Conservation (phyloP, 2,797 vertebrate genomes). For the Todus mexicanus region DNA sequence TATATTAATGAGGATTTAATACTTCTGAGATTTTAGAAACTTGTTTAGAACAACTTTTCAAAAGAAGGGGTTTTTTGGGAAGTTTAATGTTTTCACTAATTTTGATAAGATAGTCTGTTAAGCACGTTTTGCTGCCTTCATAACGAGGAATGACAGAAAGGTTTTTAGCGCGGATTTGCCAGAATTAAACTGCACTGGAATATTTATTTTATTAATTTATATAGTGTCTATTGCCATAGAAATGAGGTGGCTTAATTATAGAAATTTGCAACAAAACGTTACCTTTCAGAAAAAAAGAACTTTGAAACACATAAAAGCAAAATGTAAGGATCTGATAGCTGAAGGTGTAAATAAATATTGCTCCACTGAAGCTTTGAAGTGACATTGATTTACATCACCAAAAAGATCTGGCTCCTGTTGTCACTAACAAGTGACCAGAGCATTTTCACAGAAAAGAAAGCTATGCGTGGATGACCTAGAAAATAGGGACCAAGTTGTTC, state of each 20-base stretch:
- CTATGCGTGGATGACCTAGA: neutral
- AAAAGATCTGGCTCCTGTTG: slow-evolving; percentile 39
- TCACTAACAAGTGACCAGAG: slow-evolving; percentile 45
- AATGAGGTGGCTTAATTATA: neutral
- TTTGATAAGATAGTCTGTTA: slow-evolving; percentile 65
- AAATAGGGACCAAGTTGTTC: neutral
- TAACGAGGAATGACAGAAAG: slow-evolving; percentile 40
- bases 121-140: slow-evolving; percentile 57
- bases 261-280: slow-evolving; percentile 31
- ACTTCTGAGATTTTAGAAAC: slow-evolving; percentile 72
- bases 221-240: neutral
- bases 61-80: slow-evolving; percentile 18
- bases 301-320: slow-evolving; percentile 7
- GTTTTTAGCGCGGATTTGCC: slow-evolving; percentile 13
- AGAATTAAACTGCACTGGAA: slow-evolving; percentile 3
- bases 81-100: slow-evolving; percentile 66
- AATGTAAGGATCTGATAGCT: neutral
- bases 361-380: slow-evolving; percentile 49
- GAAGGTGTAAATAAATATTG: slow-evolving; percentile 44
- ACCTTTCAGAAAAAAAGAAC: neutral
- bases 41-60: slow-evolving; percentile 68
- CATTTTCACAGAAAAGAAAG: neutral
- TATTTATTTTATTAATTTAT: slow-evolving; percentile 42
- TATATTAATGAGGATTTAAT: slow-evolving; percentile 78
- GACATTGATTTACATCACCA: slow-evolving; percentile 60